Percentiles rank a stretch among this genome's conserved stretches.
phyloP scores from a whole-genome alignment of 2,888 invertebrate genomes.

The Sphaerophoria taeniata region DNA sequence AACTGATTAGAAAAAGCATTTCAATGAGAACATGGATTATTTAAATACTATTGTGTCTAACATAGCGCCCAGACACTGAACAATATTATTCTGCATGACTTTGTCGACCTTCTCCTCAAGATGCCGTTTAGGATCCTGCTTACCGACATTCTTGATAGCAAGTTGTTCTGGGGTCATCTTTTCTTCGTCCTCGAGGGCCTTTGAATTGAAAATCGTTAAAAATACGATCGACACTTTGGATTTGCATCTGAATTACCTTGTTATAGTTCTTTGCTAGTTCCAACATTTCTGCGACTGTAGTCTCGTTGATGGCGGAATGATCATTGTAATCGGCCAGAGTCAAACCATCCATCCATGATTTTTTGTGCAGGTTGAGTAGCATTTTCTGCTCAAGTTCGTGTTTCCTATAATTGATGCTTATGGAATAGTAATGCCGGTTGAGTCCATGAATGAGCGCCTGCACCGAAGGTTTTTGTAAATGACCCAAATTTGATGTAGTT shows the following conservation, averaged over 20 bases:
- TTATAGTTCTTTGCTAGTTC: constrained; percentile 99
- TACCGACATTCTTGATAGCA: constrained; percentile 99
- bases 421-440: constrained; percentile 99
- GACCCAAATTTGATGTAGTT: constrained; percentile 99
- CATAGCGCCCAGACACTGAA: constrained; percentile 98
- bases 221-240: no score
- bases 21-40: constrained; percentile 82
- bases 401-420: constrained; percentile 99
- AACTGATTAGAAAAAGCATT: constrained; percentile 61
- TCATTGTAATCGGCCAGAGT: constrained; percentile 95
- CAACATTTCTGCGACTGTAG: constrained; percentile 97
- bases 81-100: constrained; percentile 98
- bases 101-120: constrained; percentile 99
- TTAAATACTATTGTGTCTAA: constrained; percentile 96
- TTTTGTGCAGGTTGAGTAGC: constrained; percentile 98
- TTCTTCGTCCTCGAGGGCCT: constrained; percentile 98
- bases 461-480: constrained; percentile 99
- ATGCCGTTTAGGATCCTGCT: constrained; percentile 99
- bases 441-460: constrained; percentile 99
- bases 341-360: constrained; percentile 99
- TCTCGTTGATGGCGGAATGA: constrained; percentile 96
- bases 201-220: background rate
- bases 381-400: constrained; percentile 99
- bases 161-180: constrained; percentile 99
- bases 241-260: constrained; percentile 84